phyloP scores from a whole-genome alignment of 2,797 vertebrate species.

The Myotis daubentonii region DNA sequence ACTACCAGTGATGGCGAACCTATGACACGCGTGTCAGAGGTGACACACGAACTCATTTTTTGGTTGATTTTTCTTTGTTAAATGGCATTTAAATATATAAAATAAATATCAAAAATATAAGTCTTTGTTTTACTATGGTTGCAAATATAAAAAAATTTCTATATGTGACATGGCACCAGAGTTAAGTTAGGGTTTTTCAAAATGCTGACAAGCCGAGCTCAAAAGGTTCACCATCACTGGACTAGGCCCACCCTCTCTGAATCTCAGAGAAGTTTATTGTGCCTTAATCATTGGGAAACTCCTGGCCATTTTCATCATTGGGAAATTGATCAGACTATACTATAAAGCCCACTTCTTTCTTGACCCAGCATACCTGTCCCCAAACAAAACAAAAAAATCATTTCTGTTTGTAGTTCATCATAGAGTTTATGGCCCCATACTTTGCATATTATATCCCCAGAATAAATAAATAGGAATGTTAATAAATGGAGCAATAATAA shows the following conservation, averaged over 20 bases:
- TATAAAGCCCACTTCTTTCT: conserved; percentile 19
- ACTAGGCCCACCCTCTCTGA: neutral
- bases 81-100: no score
- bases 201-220: no score
- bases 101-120: no score
- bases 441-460: conserved; percentile 13
- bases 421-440: conserved; percentile 6
- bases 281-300: conserved; percentile 40
- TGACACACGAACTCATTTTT: no score
- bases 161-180: no score
- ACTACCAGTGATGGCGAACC: neutral
- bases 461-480: conserved; percentile 50
- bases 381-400: conserved; percentile 44
- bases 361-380: neutral
- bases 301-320: conserved; percentile 40
- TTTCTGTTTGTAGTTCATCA: conserved; percentile 47
- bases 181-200: no score
- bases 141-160: no score
- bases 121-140: no score
- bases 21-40: no score
- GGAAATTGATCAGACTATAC: conserved; percentile 59
- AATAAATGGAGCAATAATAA: neutral
- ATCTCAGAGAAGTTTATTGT: conserved; percentile 49
- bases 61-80: no score
- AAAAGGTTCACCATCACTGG: no score